Base-by-base conservation (phyloP, 1,140 invertebrate species). In the Oedothorax gibbosus region DNA sequence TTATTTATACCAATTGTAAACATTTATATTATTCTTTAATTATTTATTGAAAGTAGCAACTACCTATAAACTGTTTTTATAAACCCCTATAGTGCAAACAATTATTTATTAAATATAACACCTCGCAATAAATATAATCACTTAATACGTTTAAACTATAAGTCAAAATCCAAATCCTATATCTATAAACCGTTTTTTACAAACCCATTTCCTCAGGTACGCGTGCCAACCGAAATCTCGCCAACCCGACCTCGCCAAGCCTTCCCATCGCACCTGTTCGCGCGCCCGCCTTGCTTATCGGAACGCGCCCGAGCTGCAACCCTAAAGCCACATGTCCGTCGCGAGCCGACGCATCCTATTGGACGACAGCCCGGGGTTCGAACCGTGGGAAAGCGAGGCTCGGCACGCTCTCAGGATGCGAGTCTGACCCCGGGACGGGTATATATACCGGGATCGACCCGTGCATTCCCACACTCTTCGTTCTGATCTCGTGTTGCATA, bases 311-410 rank as follows among this genome's bases (percentile, higher is more conserved):
- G 57, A n/a, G 15, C 49, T 35, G 62, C 71, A 75, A 84, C 71
- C 81, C 81, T 76, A 14, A 57, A 76, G 81, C 81, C 81, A 84
- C 81, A 84, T 84, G 81, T 84, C 81, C 81, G 81, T 76, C 81
- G 81, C 81, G 81, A 84, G 81, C 81, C 81, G 57, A 54, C 60
- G 20, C 57, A 35, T 84, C 71, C 64, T 71, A 84, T 84, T 84
- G 81, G 81, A 21, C 60, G 80, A 82, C 68, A 73, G 69, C 57
- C 56, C 66, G 66, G 54, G 15, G 78, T 62, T 82, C 80, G 54
- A 51, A 73, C 81, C 81, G 81, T 84, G 81, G 81, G 81, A 84
- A 84, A 84, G 81, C 68, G 62, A 20, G 60, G 81, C 72, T 75
- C 21, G 60, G 66, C 72, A 75, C 71, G 81, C 81, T 84, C 81